Evolutionary conservation across 2,113 vertebrate genomes (phyloP).

Genomic region (Sapajus apella): DNA sequence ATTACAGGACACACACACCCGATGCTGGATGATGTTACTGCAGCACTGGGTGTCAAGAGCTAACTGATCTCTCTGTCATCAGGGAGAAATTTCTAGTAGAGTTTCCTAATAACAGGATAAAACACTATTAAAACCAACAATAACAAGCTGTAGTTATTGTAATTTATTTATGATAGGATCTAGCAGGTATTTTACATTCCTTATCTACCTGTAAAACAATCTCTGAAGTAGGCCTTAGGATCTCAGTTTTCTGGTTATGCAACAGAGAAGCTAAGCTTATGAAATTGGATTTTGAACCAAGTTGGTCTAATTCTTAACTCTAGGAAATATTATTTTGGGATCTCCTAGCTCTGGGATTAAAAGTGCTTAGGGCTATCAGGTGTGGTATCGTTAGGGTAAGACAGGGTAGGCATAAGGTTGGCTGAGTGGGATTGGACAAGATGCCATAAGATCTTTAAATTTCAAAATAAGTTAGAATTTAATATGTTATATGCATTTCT

Average conservation of each 20-base stretch:
- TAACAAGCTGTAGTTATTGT: background rate
- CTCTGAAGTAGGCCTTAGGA: background rate
- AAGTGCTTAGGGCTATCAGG: background rate
- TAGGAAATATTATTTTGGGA: background rate
- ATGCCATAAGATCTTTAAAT: background rate
- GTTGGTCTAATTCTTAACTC: conserved; percentile 9
- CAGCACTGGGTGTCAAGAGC: background rate
- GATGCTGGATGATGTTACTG: background rate
- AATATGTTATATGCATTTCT: background rate
- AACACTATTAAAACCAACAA: background rate
- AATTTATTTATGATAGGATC: background rate
- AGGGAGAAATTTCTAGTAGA: background rate
- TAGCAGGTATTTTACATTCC: background rate
- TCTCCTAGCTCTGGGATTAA: background rate
- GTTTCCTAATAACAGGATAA: background rate
- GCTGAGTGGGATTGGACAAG: background rate
- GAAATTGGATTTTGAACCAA: conserved; percentile 1
- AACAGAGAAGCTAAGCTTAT: background rate
- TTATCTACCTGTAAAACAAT: background rate
- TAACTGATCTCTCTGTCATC: background rate
- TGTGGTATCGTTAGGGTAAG: background rate
- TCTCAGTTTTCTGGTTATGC: background rate
- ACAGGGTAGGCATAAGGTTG: accelerated
- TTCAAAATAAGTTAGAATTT: background rate
- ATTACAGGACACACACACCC: background rate